Conservation (phyloP, 1,140 invertebrate genomes). For the Sycophaga agraensis region DNA sequence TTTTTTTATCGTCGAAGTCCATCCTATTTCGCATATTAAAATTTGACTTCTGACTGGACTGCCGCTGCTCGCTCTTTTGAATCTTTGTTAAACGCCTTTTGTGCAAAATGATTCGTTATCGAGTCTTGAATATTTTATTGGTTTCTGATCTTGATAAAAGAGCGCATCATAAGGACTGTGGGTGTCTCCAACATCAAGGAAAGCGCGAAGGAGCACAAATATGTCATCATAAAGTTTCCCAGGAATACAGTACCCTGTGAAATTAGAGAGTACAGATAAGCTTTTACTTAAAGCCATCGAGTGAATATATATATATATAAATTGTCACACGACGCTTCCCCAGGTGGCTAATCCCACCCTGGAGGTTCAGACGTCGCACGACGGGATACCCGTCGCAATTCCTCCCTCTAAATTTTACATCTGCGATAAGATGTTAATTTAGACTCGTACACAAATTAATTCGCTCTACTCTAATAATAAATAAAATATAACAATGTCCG, state of each 20-base stretch:
- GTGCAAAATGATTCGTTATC: no score
- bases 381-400: no score
- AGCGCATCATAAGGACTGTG: constrained; percentile 38
- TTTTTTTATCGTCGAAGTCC: constrained; percentile 5
- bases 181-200: constrained; percentile 48
- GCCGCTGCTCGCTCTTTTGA: background rate
- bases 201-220: constrained; percentile 39
- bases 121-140: constrained; percentile 29
- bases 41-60: background rate
- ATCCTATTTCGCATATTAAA: background rate
- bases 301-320: no score
- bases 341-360: no score
- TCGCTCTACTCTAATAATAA: no score
- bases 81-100: no score
- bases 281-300: background rate
- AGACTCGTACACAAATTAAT: no score
- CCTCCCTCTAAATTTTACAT: no score
- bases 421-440: no score
- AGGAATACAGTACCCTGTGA: constrained; percentile 38
- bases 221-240: constrained; percentile 35
- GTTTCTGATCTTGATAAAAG: constrained; percentile 27
- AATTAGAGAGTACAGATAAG: background rate
- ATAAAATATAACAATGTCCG: no score
- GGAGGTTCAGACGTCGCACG: no score
- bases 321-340: no score